Percentiles rank a stretch among this genome's conserved stretches.
These are phyloP conservation scores for Rhodeus uyekii DNA, from an alignment of 2,797 vertebrate genomes.

Conservation along the genomic window DNA sequence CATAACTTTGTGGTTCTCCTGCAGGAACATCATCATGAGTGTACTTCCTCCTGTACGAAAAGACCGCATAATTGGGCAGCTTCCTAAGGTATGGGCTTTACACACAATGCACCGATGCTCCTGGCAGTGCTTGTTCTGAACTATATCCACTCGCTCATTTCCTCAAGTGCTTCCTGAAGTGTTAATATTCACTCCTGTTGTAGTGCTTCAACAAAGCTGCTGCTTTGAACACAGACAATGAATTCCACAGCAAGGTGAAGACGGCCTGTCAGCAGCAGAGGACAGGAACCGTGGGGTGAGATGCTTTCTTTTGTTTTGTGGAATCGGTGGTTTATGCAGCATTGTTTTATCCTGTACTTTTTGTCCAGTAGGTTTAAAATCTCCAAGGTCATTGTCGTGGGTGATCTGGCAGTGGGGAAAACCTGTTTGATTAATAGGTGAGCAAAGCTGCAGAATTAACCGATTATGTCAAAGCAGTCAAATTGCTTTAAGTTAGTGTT, in stretches of 20 bases:
- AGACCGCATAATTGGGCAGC: slow-evolving; percentile 86
- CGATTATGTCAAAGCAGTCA: neutral
- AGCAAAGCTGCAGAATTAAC: slow-evolving; percentile 39
- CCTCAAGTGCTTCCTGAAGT: neutral
- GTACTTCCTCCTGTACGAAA: slow-evolving; percentile 88
- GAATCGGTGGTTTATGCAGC: neutral
- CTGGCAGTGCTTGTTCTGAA: neutral
- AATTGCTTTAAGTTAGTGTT: neutral
- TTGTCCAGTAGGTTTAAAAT: slow-evolving; percentile 88
- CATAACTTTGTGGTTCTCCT: slow-evolving; percentile 63
- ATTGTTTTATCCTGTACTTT: neutral
- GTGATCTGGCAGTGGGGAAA: slow-evolving; percentile 94
- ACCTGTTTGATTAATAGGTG: slow-evolving; percentile 97
- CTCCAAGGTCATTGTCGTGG: slow-evolving; percentile 96
- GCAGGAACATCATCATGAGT: slow-evolving; percentile 80
- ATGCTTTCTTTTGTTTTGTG: neutral
- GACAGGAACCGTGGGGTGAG: slow-evolving; percentile 93
- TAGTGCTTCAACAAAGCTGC: slow-evolving; percentile 87
- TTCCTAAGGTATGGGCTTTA: slow-evolving; percentile 75
- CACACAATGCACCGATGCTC: neutral
- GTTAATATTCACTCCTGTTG: slow-evolving; percentile 9
- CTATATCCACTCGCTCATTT: neutral
- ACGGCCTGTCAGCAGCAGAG: slow-evolving; percentile 89
- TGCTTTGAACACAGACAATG: slow-evolving; percentile 79
- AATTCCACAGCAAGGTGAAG: slow-evolving; percentile 84